Percentiles rank a stretch among this genome's conserved stretches.
Conservation (phyloP, 2,113 vertebrate species). For the Pachycephala philippinensis region DNA sequence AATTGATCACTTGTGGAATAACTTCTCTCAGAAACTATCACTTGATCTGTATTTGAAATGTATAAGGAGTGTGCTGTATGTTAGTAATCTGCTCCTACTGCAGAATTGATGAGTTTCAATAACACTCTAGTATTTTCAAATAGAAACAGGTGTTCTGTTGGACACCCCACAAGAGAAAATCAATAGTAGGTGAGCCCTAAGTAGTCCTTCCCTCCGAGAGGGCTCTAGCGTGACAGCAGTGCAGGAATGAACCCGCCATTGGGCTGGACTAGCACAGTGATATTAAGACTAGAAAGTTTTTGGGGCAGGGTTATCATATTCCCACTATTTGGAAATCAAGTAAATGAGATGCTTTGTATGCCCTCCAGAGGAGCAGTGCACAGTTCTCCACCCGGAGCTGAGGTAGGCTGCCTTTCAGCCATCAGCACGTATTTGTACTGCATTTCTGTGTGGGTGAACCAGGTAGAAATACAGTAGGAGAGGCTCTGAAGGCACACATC, state of each 20-base stretch:
- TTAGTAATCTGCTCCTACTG: slow-evolving; percentile 16
- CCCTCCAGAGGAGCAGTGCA: background rate
- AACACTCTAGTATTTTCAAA: background rate
- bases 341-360: background rate
- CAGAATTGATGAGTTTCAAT: slow-evolving; percentile 22
- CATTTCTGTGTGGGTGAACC: background rate
- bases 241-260: background rate
- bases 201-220: background rate
- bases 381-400: background rate
- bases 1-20: slow-evolving; percentile 30
- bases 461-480: background rate
- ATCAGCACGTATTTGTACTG: background rate
- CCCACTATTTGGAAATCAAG: background rate
- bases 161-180: background rate
- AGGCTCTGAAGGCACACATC: background rate
- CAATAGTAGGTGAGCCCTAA: background rate
- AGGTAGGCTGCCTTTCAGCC: background rate
- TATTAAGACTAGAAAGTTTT: background rate
- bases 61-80: background rate
- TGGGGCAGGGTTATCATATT: background rate
- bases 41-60: slow-evolving; percentile 15
- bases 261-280: background rate
- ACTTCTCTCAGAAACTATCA: slow-evolving; percentile 6
- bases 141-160: background rate
- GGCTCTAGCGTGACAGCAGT: background rate